A percentile compares a stretch with the other conserved stretches of the same genome.
phyloP scores from a whole-genome alignment of 1,140 invertebrate species.

The Pseudomyrmex cubaensis region DNA sequence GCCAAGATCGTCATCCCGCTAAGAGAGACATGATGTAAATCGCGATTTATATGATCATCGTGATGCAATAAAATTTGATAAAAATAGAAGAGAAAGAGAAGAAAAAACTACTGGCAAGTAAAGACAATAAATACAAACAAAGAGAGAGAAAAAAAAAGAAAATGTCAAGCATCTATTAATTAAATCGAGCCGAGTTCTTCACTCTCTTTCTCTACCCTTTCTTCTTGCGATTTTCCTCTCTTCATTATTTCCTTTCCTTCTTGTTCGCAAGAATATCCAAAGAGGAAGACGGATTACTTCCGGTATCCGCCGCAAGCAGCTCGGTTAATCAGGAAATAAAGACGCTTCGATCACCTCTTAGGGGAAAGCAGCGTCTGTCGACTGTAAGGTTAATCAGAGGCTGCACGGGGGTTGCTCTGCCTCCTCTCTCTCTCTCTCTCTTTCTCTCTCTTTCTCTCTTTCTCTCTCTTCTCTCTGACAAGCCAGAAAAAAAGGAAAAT shows the following conservation, averaged over 20 bases:
- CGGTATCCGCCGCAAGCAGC: conserved; percentile 57
- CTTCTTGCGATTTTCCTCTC: not conserved
- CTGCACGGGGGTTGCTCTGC: conserved; percentile 48
- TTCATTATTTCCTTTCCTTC: conserved; percentile 36
- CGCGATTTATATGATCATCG: not conserved
- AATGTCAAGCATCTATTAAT: conserved; percentile 69
- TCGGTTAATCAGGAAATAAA: conserved; percentile 73
- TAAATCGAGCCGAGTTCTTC: conserved; percentile 67
- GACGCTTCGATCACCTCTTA: conserved; percentile 69
- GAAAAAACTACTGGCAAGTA: not conserved
- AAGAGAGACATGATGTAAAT: not conserved
- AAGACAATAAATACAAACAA: conserved; percentile 12
- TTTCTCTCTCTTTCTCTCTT: not conserved
- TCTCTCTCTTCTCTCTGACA: conserved; percentile 1
- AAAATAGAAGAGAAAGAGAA: not conserved
- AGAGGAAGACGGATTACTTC: conserved; percentile 77
- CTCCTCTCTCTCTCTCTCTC: conserved; percentile 1
- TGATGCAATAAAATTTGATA: conserved; percentile 15
- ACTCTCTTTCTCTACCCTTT: conserved; percentile 5
- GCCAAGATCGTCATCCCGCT: not conserved
- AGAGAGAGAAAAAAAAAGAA: conserved; percentile 50
- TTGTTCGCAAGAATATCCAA: conserved; percentile 54
- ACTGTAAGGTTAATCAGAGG: conserved; percentile 67
- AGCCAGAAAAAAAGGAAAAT: conserved; percentile 35
- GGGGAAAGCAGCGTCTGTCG: conserved; percentile 64